These are phyloP conservation scores for Brachionus plicatilis DNA, from an alignment of 1,140 invertebrate species.

Conservation along the genomic window DNA sequence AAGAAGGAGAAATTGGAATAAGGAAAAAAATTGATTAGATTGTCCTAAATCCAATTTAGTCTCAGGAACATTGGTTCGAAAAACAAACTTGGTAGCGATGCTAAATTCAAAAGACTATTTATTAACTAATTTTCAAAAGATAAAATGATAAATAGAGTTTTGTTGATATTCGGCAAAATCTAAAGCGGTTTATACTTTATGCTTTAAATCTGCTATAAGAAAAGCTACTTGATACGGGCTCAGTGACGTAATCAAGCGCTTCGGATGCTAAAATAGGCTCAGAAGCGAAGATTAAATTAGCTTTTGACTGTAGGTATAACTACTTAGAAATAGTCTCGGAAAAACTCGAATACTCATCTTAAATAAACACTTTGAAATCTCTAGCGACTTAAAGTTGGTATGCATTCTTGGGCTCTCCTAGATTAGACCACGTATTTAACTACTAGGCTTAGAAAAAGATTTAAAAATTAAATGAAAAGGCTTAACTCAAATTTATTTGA, in stretches of 20 bases:
- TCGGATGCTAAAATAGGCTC: neutral
- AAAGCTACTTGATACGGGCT: neutral
- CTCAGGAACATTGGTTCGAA: no score
- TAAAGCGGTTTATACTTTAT: neutral
- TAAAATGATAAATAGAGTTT: no score
- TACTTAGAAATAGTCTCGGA: neutral
- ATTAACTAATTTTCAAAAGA: no score
- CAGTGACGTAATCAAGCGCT: neutral
- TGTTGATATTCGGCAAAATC: neutral
- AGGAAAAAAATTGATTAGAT: no score
- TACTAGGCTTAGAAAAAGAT: constrained; percentile 23
- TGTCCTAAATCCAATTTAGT: no score
- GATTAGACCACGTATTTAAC: neutral
- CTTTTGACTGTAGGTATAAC: neutral
- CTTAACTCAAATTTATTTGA: neutral
- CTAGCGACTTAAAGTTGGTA: constrained; percentile 12
- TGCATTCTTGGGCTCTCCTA: neutral
- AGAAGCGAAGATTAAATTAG: neutral
- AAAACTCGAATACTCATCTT: constrained; percentile 13
- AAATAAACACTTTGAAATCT: constrained; percentile 22
- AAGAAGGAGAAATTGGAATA: no score
- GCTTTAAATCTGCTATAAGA: neutral
- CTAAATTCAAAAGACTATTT: no score
- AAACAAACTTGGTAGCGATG: no score
- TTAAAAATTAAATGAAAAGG: neutral